Evolutionary conservation across 2,888 invertebrate species (phyloP).

Genomic region (Chydorus sphaericus): DNA sequence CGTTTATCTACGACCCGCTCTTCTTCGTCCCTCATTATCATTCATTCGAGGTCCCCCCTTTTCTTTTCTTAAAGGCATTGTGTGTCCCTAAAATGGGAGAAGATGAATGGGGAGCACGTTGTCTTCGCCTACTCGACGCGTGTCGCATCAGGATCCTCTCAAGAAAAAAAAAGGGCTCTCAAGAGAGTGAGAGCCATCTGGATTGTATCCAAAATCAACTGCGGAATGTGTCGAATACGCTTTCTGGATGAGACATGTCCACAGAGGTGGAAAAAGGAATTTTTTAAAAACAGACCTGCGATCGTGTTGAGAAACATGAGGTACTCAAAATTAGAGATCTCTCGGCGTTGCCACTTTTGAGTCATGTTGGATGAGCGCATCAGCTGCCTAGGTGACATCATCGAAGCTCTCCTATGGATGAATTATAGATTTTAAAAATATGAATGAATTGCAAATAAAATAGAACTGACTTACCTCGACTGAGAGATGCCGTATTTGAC

Average conservation of each 20-base stretch:
- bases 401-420: constrained; percentile 79
- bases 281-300: constrained; percentile 54
- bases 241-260: neutral
- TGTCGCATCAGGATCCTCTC: neutral
- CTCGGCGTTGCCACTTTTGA: constrained; percentile 96
- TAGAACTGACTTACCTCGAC: constrained; percentile 51
- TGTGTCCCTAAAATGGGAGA: neutral
- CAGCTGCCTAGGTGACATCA: constrained; percentile 96
- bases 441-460: neutral
- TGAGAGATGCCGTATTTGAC: constrained; percentile 99
- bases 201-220: neutral
- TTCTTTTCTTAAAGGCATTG: too few species aligned
- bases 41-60: too few species aligned
- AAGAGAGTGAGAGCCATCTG: too few species aligned
- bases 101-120: neutral
- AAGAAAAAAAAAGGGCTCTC: neutral
- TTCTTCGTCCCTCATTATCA: too few species aligned
- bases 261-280: neutral
- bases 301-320: constrained; percentile 99
- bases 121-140: neutral
- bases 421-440: neutral
- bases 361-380: constrained; percentile 99
- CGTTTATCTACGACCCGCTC: too few species aligned
- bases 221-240: neutral
- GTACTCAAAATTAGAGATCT: constrained; percentile 99